These are phyloP conservation scores for Cossypha polioptera DNA, from an alignment of 2,797 vertebrate genomes.

Conservation along the genomic window DNA sequence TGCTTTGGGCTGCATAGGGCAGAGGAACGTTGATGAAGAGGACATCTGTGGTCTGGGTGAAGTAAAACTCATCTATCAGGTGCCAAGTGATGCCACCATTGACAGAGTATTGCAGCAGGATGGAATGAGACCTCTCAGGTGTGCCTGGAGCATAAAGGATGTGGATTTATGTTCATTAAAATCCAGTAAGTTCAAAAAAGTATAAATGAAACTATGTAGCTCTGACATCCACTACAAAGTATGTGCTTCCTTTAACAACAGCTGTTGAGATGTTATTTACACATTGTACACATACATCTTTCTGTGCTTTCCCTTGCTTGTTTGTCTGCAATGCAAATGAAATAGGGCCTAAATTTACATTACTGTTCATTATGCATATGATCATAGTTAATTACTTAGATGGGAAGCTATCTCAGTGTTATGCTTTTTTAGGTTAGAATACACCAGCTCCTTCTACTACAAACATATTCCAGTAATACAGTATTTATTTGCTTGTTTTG, in stretches of 20 bases:
- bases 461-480: neutral
- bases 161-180: neutral
- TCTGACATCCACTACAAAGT: neutral
- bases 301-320: neutral
- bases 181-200: neutral
- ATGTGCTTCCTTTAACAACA: neutral
- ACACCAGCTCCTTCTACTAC: neutral
- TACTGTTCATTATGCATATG: neutral
- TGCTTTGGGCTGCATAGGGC: constrained; percentile 89
- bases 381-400: neutral
- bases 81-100: constrained; percentile 96
- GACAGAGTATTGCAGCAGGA: constrained; percentile 93
- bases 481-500: neutral
- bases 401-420: neutral
- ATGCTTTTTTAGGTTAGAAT: neutral
- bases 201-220: neutral
- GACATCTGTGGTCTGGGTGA: constrained; percentile 91
- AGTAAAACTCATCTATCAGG: constrained; percentile 96
- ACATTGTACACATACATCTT: neutral
- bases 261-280: neutral
- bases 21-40: constrained; percentile 93
- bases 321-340: neutral
- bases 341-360: neutral
- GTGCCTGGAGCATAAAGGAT: constrained; percentile 78
- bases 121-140: constrained; percentile 93